These are phyloP conservation scores for Monochamus alternatus DNA, from an alignment of 2,888 invertebrate genomes.

Conservation along the genomic window DNA sequence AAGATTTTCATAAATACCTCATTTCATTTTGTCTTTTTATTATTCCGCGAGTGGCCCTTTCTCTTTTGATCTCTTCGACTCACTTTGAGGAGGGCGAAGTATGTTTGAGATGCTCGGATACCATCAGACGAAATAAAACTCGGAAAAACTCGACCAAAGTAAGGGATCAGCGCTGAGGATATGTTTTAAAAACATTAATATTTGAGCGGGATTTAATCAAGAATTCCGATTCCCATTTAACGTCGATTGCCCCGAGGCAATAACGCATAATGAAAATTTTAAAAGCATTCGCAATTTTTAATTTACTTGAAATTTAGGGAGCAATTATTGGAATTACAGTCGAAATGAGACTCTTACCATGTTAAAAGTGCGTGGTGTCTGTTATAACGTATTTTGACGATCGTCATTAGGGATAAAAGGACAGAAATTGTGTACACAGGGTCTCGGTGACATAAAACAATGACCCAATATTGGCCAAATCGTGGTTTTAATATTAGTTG, in stretches of 20 bases:
- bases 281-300: no score
- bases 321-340: no score
- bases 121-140: background rate
- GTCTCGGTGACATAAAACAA: no score
- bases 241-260: background rate
- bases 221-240: background rate
- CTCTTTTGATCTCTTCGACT: background rate
- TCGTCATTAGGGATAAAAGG: no score
- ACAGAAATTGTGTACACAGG: no score
- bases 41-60: constrained; percentile 1
- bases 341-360: no score
- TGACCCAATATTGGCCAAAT: no score
- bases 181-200: background rate
- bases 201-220: background rate
- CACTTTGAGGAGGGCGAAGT: background rate
- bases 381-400: no score
- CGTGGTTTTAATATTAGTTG: no score
- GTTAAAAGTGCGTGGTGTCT: no score
- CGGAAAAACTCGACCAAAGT: background rate
- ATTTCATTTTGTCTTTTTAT: constrained; percentile 12
- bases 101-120: background rate
- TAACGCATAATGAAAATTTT: no score
- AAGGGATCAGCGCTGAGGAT: background rate
- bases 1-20: constrained; percentile 13
- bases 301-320: no score